phyloP scores from a whole-genome alignment of 2,888 invertebrate genomes.

The Apodemia mormo region DNA sequence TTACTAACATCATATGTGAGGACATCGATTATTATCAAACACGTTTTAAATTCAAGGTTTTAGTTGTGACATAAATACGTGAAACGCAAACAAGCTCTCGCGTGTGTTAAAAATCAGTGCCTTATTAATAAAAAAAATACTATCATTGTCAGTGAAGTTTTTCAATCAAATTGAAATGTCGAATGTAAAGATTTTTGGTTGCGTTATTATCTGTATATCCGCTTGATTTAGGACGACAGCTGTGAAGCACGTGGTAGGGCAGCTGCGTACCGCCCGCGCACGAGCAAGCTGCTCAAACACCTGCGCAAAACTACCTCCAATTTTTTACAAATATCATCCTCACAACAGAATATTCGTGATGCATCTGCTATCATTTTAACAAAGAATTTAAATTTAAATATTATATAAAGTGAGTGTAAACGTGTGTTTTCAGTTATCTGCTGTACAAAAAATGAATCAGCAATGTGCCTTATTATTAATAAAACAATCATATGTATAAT shows the following conservation, averaged over 20 bases:
- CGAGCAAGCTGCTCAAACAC: conserved; percentile 68
- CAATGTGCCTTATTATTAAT: not conserved
- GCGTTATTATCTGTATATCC: conserved; percentile 33
- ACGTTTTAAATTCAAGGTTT: conserved; percentile 12
- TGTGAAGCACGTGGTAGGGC: conserved; percentile 72
- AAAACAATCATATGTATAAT: not conserved
- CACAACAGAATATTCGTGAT: conserved; percentile 37
- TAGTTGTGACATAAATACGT: not conserved
- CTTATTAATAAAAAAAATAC: conserved; percentile 3
- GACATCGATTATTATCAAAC: conserved; percentile 6
- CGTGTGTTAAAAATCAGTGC: conserved; percentile 11
- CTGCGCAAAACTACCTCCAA: conserved; percentile 66
- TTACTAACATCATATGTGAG: conserved; percentile 9
- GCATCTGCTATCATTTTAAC: conserved; percentile 40
- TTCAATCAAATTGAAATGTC: not conserved
- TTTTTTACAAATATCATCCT: conserved; percentile 47
- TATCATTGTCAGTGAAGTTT: not conserved
- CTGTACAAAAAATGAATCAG: not conserved
- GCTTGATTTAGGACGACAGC: conserved; percentile 63
- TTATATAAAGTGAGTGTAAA: not conserved
- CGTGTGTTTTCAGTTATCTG: not conserved
- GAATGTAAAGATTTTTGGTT: conserved; percentile 22
- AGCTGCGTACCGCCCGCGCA: conserved; percentile 71
- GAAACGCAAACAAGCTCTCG: not conserved
- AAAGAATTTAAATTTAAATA: not conserved